Conservation (phyloP, 2,113 vertebrate species). For the Gymnocephalus cernua region DNA sequence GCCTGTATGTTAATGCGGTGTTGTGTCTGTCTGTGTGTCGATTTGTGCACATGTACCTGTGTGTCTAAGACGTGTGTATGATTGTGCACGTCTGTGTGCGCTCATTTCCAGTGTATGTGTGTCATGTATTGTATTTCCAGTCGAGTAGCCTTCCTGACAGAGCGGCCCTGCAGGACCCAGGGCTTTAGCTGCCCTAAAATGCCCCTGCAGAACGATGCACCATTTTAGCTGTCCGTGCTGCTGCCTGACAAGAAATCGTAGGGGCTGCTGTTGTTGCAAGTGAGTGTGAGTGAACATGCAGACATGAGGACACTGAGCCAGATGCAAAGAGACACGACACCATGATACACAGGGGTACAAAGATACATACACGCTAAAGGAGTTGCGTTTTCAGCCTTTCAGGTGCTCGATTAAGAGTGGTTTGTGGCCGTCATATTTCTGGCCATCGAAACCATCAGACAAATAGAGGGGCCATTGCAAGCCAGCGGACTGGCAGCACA, state of each 20-base stretch:
- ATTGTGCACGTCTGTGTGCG: background rate
- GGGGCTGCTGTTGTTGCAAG: constrained; percentile 8
- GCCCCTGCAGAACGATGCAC: constrained; percentile 42
- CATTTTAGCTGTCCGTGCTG: constrained; percentile 29
- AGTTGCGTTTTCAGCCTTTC: constrained; percentile 31
- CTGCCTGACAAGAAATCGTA: constrained; percentile 44
- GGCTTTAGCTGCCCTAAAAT: constrained; percentile 62
- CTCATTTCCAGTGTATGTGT: constrained; percentile 27
- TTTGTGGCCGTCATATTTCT: constrained; percentile 57
- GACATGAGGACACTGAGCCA: constrained; percentile 7
- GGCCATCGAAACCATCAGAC: constrained; percentile 47
- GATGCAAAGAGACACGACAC: constrained; percentile 4
- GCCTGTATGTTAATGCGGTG: constrained; percentile 19
- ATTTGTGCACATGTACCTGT: constrained; percentile 6
- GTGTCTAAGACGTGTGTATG: background rate
- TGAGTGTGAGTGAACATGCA: constrained; percentile 24
- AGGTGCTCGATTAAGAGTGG: constrained; percentile 32
- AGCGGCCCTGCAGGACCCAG: constrained; percentile 57
- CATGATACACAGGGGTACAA: background rate
- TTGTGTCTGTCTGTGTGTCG: constrained; percentile 22
- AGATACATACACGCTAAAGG: background rate
- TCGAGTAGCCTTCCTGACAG: constrained; percentile 70
- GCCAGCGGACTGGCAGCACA: constrained; percentile 67
- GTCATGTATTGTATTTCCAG: constrained; percentile 70
- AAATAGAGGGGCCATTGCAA: constrained; percentile 33